These are phyloP conservation scores for Chaetorhynchus papuensis DNA, from an alignment of 2,113 vertebrate genomes.

Conservation along the genomic window DNA sequence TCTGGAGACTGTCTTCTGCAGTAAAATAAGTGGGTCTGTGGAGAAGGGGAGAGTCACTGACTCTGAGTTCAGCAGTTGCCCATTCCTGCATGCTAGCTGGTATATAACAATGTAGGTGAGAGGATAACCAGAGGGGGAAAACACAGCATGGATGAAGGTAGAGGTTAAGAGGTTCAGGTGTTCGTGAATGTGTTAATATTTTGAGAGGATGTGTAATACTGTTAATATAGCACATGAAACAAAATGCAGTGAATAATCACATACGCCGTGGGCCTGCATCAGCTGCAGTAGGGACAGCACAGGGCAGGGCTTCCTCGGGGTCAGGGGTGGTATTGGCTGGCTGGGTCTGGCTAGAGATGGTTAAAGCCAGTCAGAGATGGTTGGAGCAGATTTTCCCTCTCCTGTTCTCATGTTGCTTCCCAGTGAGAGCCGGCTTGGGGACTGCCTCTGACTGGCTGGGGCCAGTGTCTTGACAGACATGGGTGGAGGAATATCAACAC, in stretches of 20 bases:
- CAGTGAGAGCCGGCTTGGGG: not conserved
- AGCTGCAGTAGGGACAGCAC: not conserved
- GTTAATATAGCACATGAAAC: not conserved
- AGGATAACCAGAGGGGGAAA: not conserved
- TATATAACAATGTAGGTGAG: too few species aligned
- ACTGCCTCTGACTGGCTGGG: too few species aligned
- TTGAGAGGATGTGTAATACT: not conserved
- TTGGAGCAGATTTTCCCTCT: not conserved
- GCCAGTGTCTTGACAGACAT: not conserved
- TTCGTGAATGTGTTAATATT: not conserved
- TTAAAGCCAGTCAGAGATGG: not conserved
- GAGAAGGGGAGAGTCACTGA: not conserved
- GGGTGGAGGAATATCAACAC: not conserved
- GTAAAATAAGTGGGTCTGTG: not conserved
- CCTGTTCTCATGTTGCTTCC: not conserved
- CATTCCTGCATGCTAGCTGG: not conserved
- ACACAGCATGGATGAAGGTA: not conserved
- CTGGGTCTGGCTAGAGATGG: not conserved
- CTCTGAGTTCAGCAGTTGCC: not conserved
- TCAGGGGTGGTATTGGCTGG: rapidly evolving
- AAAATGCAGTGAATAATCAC: not conserved
- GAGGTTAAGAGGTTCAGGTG: rapidly evolving
- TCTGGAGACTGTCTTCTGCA: not conserved
- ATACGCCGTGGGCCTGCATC: not conserved
- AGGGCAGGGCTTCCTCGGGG: not conserved